Evolutionary conservation across 2,113 vertebrate species (phyloP).

Genomic region (Anser brachyrhynchus): DNA sequence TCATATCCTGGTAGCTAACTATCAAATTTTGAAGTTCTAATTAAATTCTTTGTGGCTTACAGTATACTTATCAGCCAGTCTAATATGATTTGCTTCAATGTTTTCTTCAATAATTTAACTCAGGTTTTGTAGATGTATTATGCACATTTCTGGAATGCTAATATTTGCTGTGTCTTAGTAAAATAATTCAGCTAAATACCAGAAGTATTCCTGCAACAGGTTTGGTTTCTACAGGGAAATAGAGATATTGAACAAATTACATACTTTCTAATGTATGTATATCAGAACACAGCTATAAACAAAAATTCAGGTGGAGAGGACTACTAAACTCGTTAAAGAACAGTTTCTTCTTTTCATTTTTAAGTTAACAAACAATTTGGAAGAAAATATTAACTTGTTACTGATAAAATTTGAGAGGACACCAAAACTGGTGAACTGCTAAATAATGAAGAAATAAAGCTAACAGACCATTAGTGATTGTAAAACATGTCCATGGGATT

Average conservation of each 20-base stretch:
- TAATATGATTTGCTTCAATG: conserved; percentile 23
- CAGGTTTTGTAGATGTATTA: neutral
- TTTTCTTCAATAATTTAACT: neutral
- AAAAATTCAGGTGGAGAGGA: neutral
- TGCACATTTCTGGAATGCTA: neutral
- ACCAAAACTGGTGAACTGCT: neutral
- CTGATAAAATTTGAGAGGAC: neutral
- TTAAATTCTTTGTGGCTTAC: conserved; percentile 9
- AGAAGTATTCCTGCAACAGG: neutral
- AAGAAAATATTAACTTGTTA: neutral
- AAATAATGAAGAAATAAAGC: neutral
- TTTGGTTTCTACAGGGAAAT: neutral
- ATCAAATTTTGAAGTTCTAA: conserved; percentile 16
- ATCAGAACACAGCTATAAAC: neutral
- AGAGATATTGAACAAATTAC: neutral
- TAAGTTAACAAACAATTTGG: neutral
- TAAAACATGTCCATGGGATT: neutral
- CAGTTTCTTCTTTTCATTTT: neutral
- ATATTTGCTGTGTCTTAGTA: neutral
- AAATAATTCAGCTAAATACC: neutral
- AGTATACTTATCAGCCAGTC: neutral
- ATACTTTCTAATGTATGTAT: neutral
- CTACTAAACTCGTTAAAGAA: neutral
- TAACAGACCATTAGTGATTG: neutral
- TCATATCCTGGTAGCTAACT: neutral